phyloP scores from a whole-genome alignment of 2,113 vertebrate species.

The Lepus timidus region DNA sequence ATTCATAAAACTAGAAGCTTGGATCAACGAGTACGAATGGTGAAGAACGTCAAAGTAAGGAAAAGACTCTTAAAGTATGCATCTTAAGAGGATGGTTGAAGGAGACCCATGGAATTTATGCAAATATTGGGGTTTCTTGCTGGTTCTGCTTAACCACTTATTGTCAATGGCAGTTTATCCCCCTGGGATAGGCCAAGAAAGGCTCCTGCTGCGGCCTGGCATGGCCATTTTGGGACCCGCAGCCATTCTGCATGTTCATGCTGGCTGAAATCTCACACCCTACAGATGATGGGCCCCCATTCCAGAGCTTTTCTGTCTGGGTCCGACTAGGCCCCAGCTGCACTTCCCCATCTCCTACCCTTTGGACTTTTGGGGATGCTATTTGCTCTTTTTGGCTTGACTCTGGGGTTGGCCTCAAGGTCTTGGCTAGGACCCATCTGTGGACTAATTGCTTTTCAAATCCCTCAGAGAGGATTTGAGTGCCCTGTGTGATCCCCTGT shows the following conservation, averaged over 20 bases:
- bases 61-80: neutral
- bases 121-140: neutral
- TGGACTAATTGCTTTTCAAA: slow-evolving; percentile 20
- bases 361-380: neutral
- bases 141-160: neutral
- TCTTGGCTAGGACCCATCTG: neutral
- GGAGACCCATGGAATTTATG: neutral
- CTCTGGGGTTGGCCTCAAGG: slow-evolving; percentile 14
- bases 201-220: neutral
- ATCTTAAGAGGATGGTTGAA: slow-evolving; percentile 31
- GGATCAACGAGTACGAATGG: neutral
- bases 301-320: neutral
- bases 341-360: neutral
- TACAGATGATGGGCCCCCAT: neutral
- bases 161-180: neutral
- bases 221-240: neutral
- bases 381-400: slow-evolving; percentile 42
- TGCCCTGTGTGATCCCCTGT: neutral
- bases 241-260: neutral
- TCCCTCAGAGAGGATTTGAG: neutral
- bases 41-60: slow-evolving; percentile 25
- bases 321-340: neutral
- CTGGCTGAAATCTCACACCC: neutral
- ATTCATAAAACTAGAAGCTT: neutral
- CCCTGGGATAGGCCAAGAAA: neutral